Evolutionary conservation across 2,113 vertebrate species (phyloP).

Genomic region (Carlito syrichta): DNA sequence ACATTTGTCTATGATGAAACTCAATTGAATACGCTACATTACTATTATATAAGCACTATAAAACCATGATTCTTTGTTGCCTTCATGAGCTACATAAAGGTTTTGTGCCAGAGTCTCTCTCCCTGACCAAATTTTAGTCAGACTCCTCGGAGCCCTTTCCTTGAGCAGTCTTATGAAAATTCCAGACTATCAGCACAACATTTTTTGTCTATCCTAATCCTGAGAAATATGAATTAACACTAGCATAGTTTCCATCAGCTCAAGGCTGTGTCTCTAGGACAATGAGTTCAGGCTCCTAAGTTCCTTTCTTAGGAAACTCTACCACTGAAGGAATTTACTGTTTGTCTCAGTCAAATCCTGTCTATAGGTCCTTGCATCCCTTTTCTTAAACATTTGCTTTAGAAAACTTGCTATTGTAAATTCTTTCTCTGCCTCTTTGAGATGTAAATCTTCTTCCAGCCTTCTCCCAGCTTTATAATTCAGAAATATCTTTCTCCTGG

Average conservation of each 20-base stretch:
- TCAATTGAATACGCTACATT: neutral
- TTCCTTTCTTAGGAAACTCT: neutral
- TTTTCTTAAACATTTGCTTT: neutral
- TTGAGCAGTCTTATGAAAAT: neutral
- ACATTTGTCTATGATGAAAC: neutral
- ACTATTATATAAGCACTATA: fast-evolving
- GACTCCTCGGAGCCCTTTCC: neutral
- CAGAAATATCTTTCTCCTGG: neutral
- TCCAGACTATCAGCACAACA: neutral
- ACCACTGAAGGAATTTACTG: neutral
- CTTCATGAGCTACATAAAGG: no score
- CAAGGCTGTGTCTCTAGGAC: no score
- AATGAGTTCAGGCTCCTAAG: neutral
- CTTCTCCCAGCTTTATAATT: no score
- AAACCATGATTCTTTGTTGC: neutral
- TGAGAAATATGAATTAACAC: neutral
- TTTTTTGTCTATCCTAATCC: neutral
- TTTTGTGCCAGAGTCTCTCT: neutral
- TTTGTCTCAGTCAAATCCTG: neutral
- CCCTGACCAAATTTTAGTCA: neutral
- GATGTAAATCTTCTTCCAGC: neutral
- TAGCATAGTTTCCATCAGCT: neutral
- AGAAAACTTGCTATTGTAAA: neutral
- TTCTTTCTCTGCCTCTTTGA: neutral
- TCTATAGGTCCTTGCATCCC: no score